phyloP scores from a whole-genome alignment of 2,888 invertebrate genomes.

The Drosophila robusta region DNA sequence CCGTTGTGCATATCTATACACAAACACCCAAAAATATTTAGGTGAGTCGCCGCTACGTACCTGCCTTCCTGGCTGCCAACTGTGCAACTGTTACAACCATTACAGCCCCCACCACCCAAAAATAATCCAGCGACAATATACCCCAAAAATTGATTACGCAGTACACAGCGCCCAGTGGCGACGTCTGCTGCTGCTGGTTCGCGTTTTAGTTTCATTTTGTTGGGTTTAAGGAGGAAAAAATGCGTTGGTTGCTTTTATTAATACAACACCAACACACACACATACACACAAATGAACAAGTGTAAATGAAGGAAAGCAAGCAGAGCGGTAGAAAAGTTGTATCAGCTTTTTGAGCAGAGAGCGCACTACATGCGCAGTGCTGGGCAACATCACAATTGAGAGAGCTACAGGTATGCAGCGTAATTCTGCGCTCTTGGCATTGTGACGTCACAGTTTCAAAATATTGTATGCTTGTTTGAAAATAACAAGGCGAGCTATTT shows the following conservation, averaged over 20 bases:
- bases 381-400: background rate
- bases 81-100: slow-evolving; percentile 57
- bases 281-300: slow-evolving; percentile 46
- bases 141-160: slow-evolving; percentile 73
- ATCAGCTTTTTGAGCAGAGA: slow-evolving; percentile 54
- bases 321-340: slow-evolving; percentile 30
- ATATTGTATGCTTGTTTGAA: background rate
- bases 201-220: slow-evolving; percentile 63
- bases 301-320: slow-evolving; percentile 52
- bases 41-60: slow-evolving; percentile 53
- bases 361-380: slow-evolving; percentile 53
- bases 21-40: slow-evolving; percentile 51
- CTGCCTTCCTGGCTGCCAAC: slow-evolving; percentile 33
- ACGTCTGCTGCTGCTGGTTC: slow-evolving; percentile 45
- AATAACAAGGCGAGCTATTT: too few relatives aligned
- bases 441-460: background rate
- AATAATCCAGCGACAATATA: slow-evolving; percentile 55
- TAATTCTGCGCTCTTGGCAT: background rate
- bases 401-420: background rate
- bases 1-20: slow-evolving; percentile 55
- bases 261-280: slow-evolving; percentile 61
- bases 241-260: slow-evolving; percentile 78
- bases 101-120: slow-evolving; percentile 23
- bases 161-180: slow-evolving; percentile 49
- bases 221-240: slow-evolving; percentile 58